Percentiles rank a stretch among this genome's conserved stretches.
These are phyloP conservation scores for Epinephelus lanceolatus DNA, from an alignment of 2,113 vertebrate species.

Conservation along the genomic window DNA sequence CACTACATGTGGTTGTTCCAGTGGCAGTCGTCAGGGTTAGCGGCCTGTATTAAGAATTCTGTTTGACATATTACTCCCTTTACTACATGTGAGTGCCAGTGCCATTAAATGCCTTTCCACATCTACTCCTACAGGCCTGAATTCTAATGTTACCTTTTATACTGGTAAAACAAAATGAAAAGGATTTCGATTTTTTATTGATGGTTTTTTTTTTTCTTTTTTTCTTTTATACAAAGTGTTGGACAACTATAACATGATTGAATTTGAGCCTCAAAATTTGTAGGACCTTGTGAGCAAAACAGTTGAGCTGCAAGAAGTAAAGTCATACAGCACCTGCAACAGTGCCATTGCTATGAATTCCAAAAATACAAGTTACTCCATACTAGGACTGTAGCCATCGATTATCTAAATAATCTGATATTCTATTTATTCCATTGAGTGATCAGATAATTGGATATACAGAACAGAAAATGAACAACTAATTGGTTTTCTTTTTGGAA, in stretches of 20 bases:
- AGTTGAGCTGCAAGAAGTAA: neutral
- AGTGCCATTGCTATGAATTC: neutral
- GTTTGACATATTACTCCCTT: constrained; percentile 14
- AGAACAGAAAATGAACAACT: no score
- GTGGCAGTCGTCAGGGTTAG: neutral
- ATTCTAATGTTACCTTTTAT: neutral
- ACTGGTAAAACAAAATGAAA: neutral
- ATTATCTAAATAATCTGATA: no score
- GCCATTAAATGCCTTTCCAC: neutral
- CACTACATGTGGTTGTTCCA: neutral
- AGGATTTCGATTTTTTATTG: neutral
- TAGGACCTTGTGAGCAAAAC: neutral
- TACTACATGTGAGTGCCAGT: neutral
- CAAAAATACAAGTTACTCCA: neutral
- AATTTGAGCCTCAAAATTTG: neutral
- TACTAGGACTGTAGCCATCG: no score
- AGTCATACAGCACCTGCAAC: neutral
- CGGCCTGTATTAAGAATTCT: constrained; percentile 5
- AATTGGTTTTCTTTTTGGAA: no score
- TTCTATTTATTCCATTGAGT: no score
- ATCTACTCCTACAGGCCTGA: neutral
- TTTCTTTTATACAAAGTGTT: neutral
- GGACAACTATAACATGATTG: neutral
- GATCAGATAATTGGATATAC: no score
- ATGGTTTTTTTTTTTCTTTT: neutral